A percentile compares a stretch with the other conserved stretches of the same genome.
Evolutionary conservation across 2,888 invertebrate genomes (phyloP).

Genomic region (Junonia oenone): DNA sequence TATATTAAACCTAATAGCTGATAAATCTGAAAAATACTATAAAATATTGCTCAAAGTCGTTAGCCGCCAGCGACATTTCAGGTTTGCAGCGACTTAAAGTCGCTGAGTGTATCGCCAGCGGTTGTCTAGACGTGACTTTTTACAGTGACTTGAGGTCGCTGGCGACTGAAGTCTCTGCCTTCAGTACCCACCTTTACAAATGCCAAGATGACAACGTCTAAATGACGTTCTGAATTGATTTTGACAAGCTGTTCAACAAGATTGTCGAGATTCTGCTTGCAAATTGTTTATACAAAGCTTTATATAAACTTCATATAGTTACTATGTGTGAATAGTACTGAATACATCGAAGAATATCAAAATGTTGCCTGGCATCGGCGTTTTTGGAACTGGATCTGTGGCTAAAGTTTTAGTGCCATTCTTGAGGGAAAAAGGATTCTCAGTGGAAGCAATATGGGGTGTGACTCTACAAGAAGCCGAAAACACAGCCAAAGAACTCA

Average conservation of each 20-base stretch:
- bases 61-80: too few species aligned
- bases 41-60: too few species aligned
- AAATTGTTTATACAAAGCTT: not conserved
- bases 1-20: too few species aligned
- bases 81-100: too few species aligned
- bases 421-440: conserved; percentile 93
- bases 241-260: conserved; percentile 7
- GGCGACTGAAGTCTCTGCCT: too few species aligned
- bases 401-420: conserved; percentile 93
- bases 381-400: conserved; percentile 94
- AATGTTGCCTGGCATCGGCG: conserved; percentile 96
- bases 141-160: too few species aligned
- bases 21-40: too few species aligned
- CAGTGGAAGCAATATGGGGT: conserved; percentile 97
- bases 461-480: conserved; percentile 89
- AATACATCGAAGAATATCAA: conserved; percentile 22
- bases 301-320: not conserved
- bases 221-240: conserved; percentile 4
- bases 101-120: too few species aligned
- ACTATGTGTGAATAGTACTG: conserved; percentile 7
- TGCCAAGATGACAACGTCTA: conserved; percentile 8
- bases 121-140: too few species aligned
- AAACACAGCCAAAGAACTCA: conserved; percentile 87
- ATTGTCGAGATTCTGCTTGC: not conserved
- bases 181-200: too few species aligned